phyloP scores from a whole-genome alignment of 2,888 invertebrate species.

The Hemicrepidius hirtus region DNA sequence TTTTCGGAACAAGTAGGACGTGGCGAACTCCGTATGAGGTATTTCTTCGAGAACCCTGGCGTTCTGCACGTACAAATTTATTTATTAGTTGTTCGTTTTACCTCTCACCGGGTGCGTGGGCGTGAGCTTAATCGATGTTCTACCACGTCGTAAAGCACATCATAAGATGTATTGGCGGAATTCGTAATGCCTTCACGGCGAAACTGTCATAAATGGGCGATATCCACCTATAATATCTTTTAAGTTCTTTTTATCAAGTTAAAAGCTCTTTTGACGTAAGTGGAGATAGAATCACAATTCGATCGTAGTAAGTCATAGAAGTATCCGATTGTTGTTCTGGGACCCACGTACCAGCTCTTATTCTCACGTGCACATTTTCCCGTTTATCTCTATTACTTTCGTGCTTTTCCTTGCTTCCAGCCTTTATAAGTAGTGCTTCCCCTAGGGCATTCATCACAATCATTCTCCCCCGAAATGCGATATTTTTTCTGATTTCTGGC shows the following conservation, averaged over 20 bases:
- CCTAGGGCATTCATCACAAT: slow-evolving; percentile 62
- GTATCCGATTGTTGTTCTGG: slow-evolving; percentile 50
- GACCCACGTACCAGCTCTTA: slow-evolving; percentile 49
- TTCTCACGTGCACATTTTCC: slow-evolving; percentile 59
- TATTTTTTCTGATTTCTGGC: slow-evolving; percentile 60
- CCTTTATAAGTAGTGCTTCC: slow-evolving; percentile 57
- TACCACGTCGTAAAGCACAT: slow-evolving; percentile 33
- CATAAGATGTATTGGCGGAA: slow-evolving; percentile 26
- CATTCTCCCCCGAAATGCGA: slow-evolving; percentile 60
- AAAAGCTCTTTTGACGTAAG: slow-evolving; percentile 30
- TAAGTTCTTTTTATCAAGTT: slow-evolving; percentile 35
- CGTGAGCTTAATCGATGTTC: slow-evolving; percentile 42
- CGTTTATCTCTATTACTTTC: slow-evolving; percentile 63
- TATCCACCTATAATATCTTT: slow-evolving; percentile 24
- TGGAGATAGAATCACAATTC: slow-evolving; percentile 41
- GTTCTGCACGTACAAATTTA: slow-evolving; percentile 38
- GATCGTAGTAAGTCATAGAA: slow-evolving; percentile 45
- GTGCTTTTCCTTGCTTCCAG: slow-evolving; percentile 38
- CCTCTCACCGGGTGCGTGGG: slow-evolving; percentile 35
- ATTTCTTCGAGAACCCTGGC: slow-evolving; percentile 13
- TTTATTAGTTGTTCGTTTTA: slow-evolving; percentile 40
- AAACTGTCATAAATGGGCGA: slow-evolving; percentile 31
- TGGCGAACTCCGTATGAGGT: slow-evolving; percentile 7
- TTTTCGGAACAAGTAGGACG: slow-evolving; percentile 9
- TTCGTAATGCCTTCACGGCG: slow-evolving; percentile 28